Evolutionary conservation across 2,797 vertebrate species (phyloP), one percentile per base, ranked within the genome.

Genomic region (Semaprochilodus insignis): DNA sequence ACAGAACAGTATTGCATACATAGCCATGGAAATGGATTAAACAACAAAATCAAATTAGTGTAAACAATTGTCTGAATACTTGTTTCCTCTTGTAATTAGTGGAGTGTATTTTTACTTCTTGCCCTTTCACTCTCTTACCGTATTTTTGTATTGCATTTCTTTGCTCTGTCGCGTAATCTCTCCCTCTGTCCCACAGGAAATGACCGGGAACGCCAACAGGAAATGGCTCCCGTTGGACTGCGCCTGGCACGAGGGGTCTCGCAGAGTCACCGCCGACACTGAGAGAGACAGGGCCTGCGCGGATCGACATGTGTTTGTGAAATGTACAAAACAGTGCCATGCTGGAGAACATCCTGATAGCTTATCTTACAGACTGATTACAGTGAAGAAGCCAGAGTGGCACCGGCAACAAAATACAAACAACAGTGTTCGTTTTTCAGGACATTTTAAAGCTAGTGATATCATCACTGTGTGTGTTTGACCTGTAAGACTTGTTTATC

Each of bases 121-220:
- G 54, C 27, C 31, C 16, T 63, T 48, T 1, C 0, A 34, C 54
- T n/a, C 23, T 1, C 44, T 60, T 66, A 95, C 95, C 90, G 34
- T 91, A 85, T 96, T 95, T 87, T 88, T 93, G 91, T 95, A 95
- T 85, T 86, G 87, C 78, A 94, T 88, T 59, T 88, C 86, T 91
- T 81, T 74, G 63, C 92, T 88, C 25, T 82, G 80, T 74, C 40
- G 81, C 86, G 91, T 83, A 48, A 94, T 77, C 80, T 90, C 48
- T 4, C 79, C 91, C 67, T 93, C 91, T 0, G 95, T 95, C 74
- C 94, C 92, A 83, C 95, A 96, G 93, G 90, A 94, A 91, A 93
- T 91, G 79, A 94, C 90, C 0, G 94, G 93, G 75, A 94, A 93
- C 78, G 87, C 91, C 87, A 95, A 88, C 85, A 95, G 92, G 92